phyloP scores from a whole-genome alignment of 2,113 vertebrate genomes.

The Pogonocichla stellata region DNA sequence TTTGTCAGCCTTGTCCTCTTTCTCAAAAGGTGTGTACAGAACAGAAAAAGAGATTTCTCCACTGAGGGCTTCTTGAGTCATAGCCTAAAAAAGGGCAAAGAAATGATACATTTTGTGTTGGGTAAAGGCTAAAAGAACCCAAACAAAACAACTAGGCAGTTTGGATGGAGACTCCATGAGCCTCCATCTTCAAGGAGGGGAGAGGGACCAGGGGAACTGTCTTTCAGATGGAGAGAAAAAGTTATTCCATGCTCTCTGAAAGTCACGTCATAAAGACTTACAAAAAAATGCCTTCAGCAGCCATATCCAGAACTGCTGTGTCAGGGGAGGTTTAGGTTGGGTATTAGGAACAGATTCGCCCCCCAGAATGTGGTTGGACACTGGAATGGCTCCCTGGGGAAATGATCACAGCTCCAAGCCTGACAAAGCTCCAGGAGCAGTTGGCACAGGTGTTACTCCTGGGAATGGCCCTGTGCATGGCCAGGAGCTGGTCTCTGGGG shows the following conservation, averaged over 20 bases:
- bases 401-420: background rate
- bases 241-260: slow-evolving; percentile 15
- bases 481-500: background rate
- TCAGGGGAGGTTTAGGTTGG: background rate
- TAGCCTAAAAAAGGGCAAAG: slow-evolving; percentile 63
- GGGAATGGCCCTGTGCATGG: background rate
- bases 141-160: rapidly evolving
- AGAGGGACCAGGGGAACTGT: slow-evolving; percentile 13
- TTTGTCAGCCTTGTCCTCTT: slow-evolving; percentile 50
- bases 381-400: background rate
- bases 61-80: slow-evolving; percentile 77
- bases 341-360: background rate
- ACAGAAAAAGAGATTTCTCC: slow-evolving; percentile 68
- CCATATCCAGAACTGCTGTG: background rate
- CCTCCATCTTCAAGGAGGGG: slow-evolving; percentile 12
- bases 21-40: slow-evolving; percentile 77
- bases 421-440: background rate
- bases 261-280: background rate
- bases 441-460: background rate
- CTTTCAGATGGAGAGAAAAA: slow-evolving; percentile 29
- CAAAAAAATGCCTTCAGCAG: rapidly evolving
- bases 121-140: background rate
- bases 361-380: background rate
- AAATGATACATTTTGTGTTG: background rate
- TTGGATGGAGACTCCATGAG: background rate